Base-by-base conservation (phyloP, 2,113 vertebrate genomes). In the Vicugna pacos region DNA sequence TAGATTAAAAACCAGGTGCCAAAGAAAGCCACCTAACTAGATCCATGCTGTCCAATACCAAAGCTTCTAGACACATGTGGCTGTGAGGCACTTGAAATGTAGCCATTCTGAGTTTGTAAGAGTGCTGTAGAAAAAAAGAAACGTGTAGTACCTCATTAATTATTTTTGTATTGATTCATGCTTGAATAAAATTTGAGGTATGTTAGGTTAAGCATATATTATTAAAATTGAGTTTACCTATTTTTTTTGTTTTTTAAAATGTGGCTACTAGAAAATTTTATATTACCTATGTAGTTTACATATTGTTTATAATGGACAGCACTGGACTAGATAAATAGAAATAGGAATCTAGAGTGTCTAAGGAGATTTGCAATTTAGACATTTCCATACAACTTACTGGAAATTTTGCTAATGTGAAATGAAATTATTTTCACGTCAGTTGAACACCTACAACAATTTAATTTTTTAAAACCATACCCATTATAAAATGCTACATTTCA, bases 171-270 rank as follows among this genome's bases (percentile, higher is more conserved):
- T 42, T 80, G 12, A 77, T 80, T 87, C 75, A 48, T 90, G 20
- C 64, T 93, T 87, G 94, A 89, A 95, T 93, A 48, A 60, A 77
- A 67, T 42, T 85, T 95, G 92, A 8, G 32, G n/a, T 94, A 73
- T 62, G n/a, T n/a, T 88, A 79, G 54, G 22, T 84, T 96, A 82
- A 94, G 73, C 80, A 91, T 67, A 56, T 65, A 60, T 46, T 91
- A 72, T 35, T 88, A 77, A 90, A 76, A 32, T 69, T 64, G 2
- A 46, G 52, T 80, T 38, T 19, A 56, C 65, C 11, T 75, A 14
- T 91, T 65, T 75, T 26, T 81, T 70, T 86, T 64, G 9, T n/a
- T 94, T 93, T 93, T 77, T 56, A 13, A 80, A 96, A 89, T 79
- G 46, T 93, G 38, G 5, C 65, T 77, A 42, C n/a, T 85, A 42